Evolutionary conservation across 2,113 vertebrate species (phyloP), one percentile per base, ranked within the genome.

Genomic region (Megaceryle maxima): DNA sequence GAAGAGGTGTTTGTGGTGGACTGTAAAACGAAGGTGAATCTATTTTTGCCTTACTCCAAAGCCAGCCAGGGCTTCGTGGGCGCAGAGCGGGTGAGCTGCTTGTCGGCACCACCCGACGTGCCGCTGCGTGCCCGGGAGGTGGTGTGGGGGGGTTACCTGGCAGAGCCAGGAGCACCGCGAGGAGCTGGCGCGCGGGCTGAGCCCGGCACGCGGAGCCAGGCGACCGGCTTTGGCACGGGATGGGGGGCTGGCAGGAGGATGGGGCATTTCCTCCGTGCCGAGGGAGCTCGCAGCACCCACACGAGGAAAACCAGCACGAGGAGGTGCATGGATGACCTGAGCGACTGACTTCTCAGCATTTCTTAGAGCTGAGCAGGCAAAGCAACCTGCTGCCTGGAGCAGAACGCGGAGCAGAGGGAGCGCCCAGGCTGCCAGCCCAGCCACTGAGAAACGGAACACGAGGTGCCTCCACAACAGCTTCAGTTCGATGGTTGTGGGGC

Each of bases 371-470:
- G 24, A 41, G 66, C 41, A 25, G 26, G 22, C 11, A 51, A 69
- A 85, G 50, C 17, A 4, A 31, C 4, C 29, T 44, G 59, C 41
- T 51, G 31, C 55, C 44, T 7, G 31, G 59, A 56, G 11, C 16
- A 29, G 20, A 29, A 6, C 1, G 0, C 0, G 5, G 46, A 67
- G 56, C 50, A 60, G 46, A 44, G 24, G 5, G 56, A 13, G 4
- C 10, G 43, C 33, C 22, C 22, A 22, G 33, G 29, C 29, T 69
- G 55, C 72, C 66, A 67, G 75, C n/a, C 7, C 57, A 11, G 39
- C 48, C 35, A 8, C 0, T 2, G 20, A 39, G 48, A 39, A 37
- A 37, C 0, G 9, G 21, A 28, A 41, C 2, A 0, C 0, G 2
- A 64, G 33, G 48, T 2, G 39, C 15, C 35, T 20, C n/a, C 3